Percentiles rank a stretch among this genome's conserved stretches.
Conservation (phyloP, 2,113 vertebrate genomes). For the human region GRCh38 chr3:68358501-68359000, state of each 20-base stretch:
- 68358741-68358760: not conserved
- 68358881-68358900: not conserved
- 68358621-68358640: not conserved
- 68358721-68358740: not conserved
- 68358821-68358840: not conserved
- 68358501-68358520: not conserved
- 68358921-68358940: not conserved
- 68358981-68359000: not conserved
- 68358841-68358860: not conserved
- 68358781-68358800: not conserved
- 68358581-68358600: not conserved
- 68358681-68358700: not conserved
- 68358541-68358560: not conserved
- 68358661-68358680: not conserved
- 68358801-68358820: not conserved
- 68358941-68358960: not conserved
- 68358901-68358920: not conserved
- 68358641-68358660: not conserved
- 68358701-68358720: not conserved
- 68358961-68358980: not conserved
- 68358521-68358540: not conserved
- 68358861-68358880: slow-evolving; percentile 24
- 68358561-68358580: not conserved
- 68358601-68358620: too few species aligned
- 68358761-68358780: not conserved